phyloP scores from a whole-genome alignment of 2,797 vertebrate species.

The Tiaroga cobitis region DNA sequence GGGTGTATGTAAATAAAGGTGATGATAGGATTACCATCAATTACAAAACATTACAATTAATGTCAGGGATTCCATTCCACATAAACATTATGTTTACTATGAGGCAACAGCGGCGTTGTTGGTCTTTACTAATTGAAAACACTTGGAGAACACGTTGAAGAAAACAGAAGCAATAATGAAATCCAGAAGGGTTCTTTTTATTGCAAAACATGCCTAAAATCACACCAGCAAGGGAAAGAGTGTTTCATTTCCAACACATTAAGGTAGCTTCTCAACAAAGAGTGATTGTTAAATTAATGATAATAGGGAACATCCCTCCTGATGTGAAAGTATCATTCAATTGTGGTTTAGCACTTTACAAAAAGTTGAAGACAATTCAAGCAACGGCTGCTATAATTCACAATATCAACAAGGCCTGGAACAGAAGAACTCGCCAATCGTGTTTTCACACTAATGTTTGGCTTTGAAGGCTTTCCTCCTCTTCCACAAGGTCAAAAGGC shows the following conservation, averaged over 20 bases:
- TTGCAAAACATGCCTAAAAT: conserved; percentile 52
- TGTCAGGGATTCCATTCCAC: conserved; percentile 9
- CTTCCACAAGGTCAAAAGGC: conserved; percentile 34
- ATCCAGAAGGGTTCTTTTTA: conserved; percentile 55
- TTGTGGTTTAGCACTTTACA: conserved; percentile 34
- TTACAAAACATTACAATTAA: conserved; percentile 22
- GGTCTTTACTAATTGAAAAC: conserved; percentile 55
- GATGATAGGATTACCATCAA: background rate
- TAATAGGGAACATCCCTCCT: conserved; percentile 28
- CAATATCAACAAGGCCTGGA: conserved; percentile 65
- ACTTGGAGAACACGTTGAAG: conserved; percentile 55
- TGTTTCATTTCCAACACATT: conserved; percentile 38
- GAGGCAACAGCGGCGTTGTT: conserved; percentile 55
- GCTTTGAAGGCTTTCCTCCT: conserved; percentile 45
- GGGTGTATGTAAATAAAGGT: background rate
- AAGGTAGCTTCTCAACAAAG: conserved; percentile 36
- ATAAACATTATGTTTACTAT: conserved; percentile 46
- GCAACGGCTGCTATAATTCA: conserved; percentile 62
- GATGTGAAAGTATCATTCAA: conserved; percentile 29
- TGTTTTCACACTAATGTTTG: conserved; percentile 32
- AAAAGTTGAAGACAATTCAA: conserved; percentile 16
- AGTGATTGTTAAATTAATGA: conserved; percentile 27
- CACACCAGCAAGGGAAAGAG: conserved; percentile 34
- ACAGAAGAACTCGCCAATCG: conserved; percentile 27
- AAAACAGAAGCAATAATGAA: conserved; percentile 60